Evolutionary conservation across 2,888 invertebrate species (phyloP), one percentile per base, ranked within the genome.

Genomic region (Globia sparganii): DNA sequence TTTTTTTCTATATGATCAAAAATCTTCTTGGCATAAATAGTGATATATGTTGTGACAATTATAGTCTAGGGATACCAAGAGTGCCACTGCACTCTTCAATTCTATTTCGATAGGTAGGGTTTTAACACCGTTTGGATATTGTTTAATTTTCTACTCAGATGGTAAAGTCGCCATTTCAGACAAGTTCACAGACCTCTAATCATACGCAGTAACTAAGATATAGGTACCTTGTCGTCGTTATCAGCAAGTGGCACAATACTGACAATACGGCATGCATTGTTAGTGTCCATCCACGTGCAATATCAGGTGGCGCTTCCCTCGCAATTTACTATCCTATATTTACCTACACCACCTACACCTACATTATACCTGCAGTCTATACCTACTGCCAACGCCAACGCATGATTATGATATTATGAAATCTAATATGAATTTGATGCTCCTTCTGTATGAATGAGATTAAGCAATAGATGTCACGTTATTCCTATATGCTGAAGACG

Each of bases 191-290:
- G 40, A 79, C 37, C 43, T 18, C 37, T 61, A 18, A 1, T 49
- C 56, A 28, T 61, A 28, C 8, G n/a, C 21, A 56, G 40, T 80
- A 59, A 81, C 46, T 72, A 80, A 66, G 31, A 49, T 67, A 58
- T 58, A n/a, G n/a, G n/a, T n/a, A 21, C 13, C 31, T 66, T 70
- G 58, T 62, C 31, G 40, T 34, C 25, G 43, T 74, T 85, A 81
- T 81, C 85, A 46, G 69, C 9, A 25, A 31, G 37, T 40, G n/a
- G 56, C 43, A 70, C 61, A 72, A 56, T 71, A 40, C 71, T 61
- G 72, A 70, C 61, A 72, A 56, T 71, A 40, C 71, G 66, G 72
- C 46, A 78, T 25, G 25, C 59, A 78, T 70, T 74, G 85, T 67
- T 69, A 84, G 43, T 66, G 56, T 13, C 56, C 18, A 53, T 58